Conservation (phyloP, 1,140 invertebrate species). For the Rhyacophila brunnea region DNA sequence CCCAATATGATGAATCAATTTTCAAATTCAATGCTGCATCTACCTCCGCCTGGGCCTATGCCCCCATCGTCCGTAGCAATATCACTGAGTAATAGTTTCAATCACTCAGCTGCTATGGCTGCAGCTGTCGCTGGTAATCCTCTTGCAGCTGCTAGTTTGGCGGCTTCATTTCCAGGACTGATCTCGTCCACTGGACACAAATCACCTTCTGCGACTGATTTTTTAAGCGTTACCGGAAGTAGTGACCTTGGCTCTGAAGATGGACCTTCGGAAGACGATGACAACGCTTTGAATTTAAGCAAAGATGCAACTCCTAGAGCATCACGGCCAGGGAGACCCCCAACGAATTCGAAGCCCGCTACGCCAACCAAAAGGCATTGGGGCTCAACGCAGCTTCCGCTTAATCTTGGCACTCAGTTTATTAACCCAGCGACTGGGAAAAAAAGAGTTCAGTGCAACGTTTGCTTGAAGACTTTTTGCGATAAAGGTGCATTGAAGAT, state of each 20-base stretch:
- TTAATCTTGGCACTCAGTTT: slow-evolving; percentile 84
- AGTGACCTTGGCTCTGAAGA: slow-evolving; percentile 46
- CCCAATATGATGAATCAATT: slow-evolving; percentile 61
- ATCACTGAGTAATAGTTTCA: slow-evolving; percentile 50
- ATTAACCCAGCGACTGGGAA: slow-evolving; percentile 91
- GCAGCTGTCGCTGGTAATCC: slow-evolving; percentile 51
- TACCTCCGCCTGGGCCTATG: slow-evolving; percentile 63
- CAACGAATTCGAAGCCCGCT: slow-evolving; percentile 71
- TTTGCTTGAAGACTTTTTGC: slow-evolving; percentile 98
- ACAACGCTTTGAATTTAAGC: slow-evolving; percentile 72
- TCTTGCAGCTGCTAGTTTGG: slow-evolving; percentile 44
- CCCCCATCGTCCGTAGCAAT: slow-evolving; percentile 59
- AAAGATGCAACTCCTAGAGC: slow-evolving; percentile 53
- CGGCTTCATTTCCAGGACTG: slow-evolving; percentile 42
- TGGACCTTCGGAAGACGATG: slow-evolving; percentile 63
- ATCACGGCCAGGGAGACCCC: slow-evolving; percentile 47
- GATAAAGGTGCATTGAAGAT: slow-evolving; percentile 99
- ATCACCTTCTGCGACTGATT: slow-evolving; percentile 46
- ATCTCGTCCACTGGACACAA: slow-evolving; percentile 34
- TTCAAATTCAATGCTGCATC: slow-evolving; percentile 55
- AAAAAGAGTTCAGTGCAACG: slow-evolving; percentile 96
- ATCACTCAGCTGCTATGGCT: slow-evolving; percentile 56
- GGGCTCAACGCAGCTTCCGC: slow-evolving; percentile 76
- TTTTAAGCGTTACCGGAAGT: slow-evolving; percentile 44
- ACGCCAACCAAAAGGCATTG: slow-evolving; percentile 89